A percentile compares a stretch with the other conserved stretches of the same genome.
Evolutionary conservation across 2,113 vertebrate genomes (phyloP).

Genomic region (Xiphias gladius): DNA sequence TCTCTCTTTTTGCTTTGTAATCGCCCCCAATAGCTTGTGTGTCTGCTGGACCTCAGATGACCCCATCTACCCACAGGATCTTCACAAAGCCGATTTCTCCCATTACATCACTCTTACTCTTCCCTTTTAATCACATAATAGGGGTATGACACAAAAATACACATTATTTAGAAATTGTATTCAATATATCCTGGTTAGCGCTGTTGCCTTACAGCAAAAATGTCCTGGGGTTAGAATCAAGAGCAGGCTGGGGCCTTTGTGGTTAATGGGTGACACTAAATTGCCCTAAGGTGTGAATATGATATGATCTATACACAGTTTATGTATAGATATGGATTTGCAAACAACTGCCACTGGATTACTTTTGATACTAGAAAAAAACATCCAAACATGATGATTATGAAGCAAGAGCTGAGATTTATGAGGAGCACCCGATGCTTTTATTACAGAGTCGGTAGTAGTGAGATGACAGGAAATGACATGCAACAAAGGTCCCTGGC

Average conservation of each 20-base stretch:
- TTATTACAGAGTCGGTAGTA: neutral
- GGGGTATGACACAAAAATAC: neutral
- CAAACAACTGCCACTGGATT: neutral
- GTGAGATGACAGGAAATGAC: neutral
- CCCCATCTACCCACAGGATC: neutral
- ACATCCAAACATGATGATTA: too few species aligned
- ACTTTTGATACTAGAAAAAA: neutral
- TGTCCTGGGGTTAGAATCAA: too few species aligned
- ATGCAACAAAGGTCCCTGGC: neutral
- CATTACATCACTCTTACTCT: neutral
- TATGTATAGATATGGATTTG: too few species aligned
- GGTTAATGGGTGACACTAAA: too few species aligned
- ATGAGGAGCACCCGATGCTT: neutral
- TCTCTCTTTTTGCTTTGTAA: conserved; percentile 8
- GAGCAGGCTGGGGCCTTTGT: too few species aligned
- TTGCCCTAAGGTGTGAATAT: too few species aligned
- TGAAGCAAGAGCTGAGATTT: neutral
- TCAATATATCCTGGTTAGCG: too few species aligned
- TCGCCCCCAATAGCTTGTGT: neutral
- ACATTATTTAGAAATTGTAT: neutral
- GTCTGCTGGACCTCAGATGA: conserved; percentile 17
- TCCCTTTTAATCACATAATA: too few species aligned
- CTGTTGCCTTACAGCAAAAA: too few species aligned
- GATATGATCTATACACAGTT: too few species aligned
- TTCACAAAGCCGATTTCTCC: neutral